These are phyloP conservation scores for Galbula dea DNA, from an alignment of 2,113 vertebrate genomes.

Conservation along the genomic window DNA sequence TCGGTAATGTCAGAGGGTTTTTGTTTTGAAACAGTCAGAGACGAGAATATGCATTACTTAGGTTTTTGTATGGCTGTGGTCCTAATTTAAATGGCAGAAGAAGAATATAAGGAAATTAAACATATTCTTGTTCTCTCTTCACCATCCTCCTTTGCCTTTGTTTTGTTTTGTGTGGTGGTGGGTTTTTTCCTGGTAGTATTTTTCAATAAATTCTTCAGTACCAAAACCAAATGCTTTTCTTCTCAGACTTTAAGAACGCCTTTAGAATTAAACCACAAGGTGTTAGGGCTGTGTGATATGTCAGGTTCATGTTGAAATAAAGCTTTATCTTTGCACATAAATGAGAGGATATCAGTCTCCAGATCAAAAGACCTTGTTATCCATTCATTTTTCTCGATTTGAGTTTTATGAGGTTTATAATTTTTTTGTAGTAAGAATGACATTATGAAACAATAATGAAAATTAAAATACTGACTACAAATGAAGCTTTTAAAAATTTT, in stretches of 20 bases:
- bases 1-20: not conserved
- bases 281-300: not conserved
- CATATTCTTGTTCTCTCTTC: not conserved
- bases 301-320: constrained; percentile 52
- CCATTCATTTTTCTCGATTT: not conserved
- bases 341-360: not conserved
- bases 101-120: not conserved
- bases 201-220: constrained; percentile 7
- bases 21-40: not conserved
- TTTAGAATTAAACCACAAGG: constrained; percentile 50
- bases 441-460: not conserved
- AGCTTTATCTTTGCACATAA: constrained; percentile 56
- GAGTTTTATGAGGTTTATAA: not conserved
- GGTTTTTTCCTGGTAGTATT: not conserved
- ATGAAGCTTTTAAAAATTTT: not conserved
- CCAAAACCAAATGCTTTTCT: not conserved
- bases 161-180: not conserved
- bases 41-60: not conserved
- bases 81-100: not conserved
- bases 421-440: not conserved
- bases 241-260: not conserved
- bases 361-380: constrained; percentile 35
- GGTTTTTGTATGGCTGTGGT: not conserved
- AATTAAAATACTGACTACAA: too few relatives aligned
- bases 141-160: not conserved